Base-by-base conservation (phyloP, 2,113 vertebrate genomes). In the Trichomycterus rosablanca region DNA sequence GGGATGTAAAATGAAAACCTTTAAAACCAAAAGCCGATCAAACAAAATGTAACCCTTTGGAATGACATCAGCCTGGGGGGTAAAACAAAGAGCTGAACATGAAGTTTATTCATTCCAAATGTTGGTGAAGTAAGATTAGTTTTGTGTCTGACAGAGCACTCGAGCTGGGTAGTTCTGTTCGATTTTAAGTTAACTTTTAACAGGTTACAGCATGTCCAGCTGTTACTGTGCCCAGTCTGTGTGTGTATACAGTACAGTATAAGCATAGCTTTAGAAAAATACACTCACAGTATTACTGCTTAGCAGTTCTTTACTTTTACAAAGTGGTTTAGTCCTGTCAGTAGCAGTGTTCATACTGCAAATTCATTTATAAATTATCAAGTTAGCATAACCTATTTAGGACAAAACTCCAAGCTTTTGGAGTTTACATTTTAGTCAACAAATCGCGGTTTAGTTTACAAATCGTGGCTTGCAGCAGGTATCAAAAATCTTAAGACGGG, bases 1-100 rank as follows among this genome's bases (percentile, higher is more conserved):
- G 12, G 19, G 50, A 48, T 53, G 51, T 37, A 46, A 54, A 69
- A 53, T 55, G 50, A 61, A 43, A 66, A 49, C 44, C 46, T 30
- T 30, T n/a, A 52, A 49, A 62, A 51, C 24, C 35, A 22, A 46
- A 42, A 32, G 34, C 26, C 52, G 16, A 8, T 42, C 23, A 50
- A 30, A 61, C 22, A 62, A 51, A 43, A 62, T 1, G 22, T 11
- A 6, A 52, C 23, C 46, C 24, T 22, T 22, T 19, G 26, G 59
- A 40, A 51, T 28, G 10, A 18, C 59, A 40, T n/a, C 34, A 9
- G 15, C n/a, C 59, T n/a, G 35, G 15, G 15, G 34, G 23, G 16
- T 10, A n/a, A 20, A 51, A 24, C 20, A 40, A 40, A 30, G 24
- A 53, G 18, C 24, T 63, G 39, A 34, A 20, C 37, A 54, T 35